Conservation (phyloP, 2,113 vertebrate species). For the Polypterus senegalus region DNA sequence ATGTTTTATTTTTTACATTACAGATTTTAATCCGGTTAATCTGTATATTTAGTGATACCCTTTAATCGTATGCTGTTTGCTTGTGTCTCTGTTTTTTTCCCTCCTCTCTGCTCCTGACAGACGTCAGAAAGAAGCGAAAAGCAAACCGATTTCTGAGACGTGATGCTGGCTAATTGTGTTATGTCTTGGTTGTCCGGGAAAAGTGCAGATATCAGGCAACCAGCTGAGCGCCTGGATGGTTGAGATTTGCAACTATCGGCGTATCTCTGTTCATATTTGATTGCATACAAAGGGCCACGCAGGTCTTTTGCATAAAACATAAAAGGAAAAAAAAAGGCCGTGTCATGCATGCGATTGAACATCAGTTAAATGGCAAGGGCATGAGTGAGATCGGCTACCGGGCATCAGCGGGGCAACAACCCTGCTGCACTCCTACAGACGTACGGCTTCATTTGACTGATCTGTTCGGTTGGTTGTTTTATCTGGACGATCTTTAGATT, state of each 20-base stretch:
- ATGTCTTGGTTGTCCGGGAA: too few relatives aligned
- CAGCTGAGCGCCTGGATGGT: too few relatives aligned
- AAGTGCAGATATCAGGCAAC: too few relatives aligned
- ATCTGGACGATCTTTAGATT: not conserved
- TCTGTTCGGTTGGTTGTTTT: not conserved
- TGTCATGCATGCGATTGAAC: constrained; percentile 10
- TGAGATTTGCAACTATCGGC: too few relatives aligned
- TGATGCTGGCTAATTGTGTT: too few relatives aligned
- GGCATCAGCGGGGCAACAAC: not conserved
- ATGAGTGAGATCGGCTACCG: not conserved
- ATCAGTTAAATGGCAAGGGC: constrained; percentile 4
- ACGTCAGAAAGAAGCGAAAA: not conserved
- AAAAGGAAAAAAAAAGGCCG: constrained; percentile 7
- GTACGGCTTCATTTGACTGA: not conserved
- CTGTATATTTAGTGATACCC: too few relatives aligned
- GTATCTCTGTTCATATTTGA: too few relatives aligned
- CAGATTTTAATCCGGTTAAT: not conserved
- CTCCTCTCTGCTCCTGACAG: not conserved
- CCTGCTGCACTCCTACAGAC: not conserved
- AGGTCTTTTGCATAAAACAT: constrained; percentile 1
- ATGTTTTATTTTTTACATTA: not conserved
- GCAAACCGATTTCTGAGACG: too few relatives aligned
- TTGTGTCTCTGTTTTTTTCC: not conserved
- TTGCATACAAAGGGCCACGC: not conserved
- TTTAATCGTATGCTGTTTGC: too few relatives aligned